A percentile compares a stretch with the other conserved stretches of the same genome.
Evolutionary conservation across 2,888 invertebrate genomes (phyloP).

Genomic region (Thymelicus acteon): DNA sequence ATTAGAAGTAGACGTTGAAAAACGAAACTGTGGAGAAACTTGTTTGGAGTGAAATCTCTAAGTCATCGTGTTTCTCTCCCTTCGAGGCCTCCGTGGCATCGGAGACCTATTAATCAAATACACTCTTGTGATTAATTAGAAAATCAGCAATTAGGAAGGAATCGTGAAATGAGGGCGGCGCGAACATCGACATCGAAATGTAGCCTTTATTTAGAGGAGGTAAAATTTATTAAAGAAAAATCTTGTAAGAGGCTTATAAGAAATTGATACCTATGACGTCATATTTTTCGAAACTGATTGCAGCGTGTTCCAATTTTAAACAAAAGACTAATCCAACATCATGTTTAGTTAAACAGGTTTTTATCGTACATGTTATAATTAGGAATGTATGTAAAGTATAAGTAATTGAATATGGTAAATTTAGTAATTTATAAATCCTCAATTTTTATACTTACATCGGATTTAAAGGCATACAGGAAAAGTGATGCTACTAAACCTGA

Average conservation of each 20-base stretch:
- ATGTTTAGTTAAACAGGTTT: too few relatives aligned
- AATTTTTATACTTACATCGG: too few relatives aligned
- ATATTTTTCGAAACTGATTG: too few relatives aligned
- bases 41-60: slow-evolving; percentile 61
- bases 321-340: too few relatives aligned
- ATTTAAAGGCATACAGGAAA: background rate
- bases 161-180: slow-evolving; percentile 62
- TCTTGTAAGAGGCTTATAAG: background rate
- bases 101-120: slow-evolving; percentile 80
- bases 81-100: slow-evolving; percentile 50
- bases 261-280: too few relatives aligned
- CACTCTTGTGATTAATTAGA: slow-evolving; percentile 80
- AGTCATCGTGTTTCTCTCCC: slow-evolving; percentile 60
- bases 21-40: slow-evolving; percentile 52
- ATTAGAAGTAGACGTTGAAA: slow-evolving; percentile 60
- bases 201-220: slow-evolving; percentile 14
- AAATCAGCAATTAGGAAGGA: slow-evolving; percentile 78
- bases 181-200: slow-evolving; percentile 21
- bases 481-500: slow-evolving; percentile 19
- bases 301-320: too few relatives aligned
- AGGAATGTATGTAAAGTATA: too few relatives aligned
- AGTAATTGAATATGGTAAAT: too few relatives aligned
- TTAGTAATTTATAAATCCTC: too few relatives aligned
- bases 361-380: too few relatives aligned
- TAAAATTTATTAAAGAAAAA: background rate